Evolutionary conservation across 2,113 vertebrate genomes (phyloP).

Genomic region (Dasypus novemcinctus): DNA sequence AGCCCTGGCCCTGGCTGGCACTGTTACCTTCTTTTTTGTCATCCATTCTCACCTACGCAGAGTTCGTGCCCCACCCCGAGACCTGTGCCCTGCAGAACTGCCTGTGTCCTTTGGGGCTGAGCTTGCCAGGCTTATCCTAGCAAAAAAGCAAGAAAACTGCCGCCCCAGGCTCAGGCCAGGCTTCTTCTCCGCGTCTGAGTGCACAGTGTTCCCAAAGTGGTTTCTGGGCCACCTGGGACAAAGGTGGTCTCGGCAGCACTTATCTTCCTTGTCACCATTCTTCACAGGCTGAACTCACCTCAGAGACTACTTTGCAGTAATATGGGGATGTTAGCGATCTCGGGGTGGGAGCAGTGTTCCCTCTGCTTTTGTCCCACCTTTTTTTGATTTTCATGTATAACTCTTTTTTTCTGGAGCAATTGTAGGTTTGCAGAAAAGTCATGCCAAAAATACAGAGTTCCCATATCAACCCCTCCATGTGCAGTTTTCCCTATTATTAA

Average conservation of each 20-base stretch:
- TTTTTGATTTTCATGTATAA: neutral
- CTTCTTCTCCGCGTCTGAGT: neutral
- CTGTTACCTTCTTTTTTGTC: neutral
- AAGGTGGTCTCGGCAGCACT: neutral
- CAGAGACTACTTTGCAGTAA: neutral
- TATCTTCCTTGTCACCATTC: neutral
- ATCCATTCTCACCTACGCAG: neutral
- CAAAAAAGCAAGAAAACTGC: neutral
- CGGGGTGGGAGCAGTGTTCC: accelerated
- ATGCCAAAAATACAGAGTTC: too few species aligned
- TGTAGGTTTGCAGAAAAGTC: too few species aligned
- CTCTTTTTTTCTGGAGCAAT: neutral
- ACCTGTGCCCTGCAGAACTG: neutral
- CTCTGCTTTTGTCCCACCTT: too few species aligned
- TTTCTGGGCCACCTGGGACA: neutral
- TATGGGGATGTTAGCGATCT: neutral
- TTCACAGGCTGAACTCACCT: neutral
- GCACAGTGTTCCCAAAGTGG: accelerated
- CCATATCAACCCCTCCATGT: too few species aligned
- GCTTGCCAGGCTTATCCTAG: accelerated
- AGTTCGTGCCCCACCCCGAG: too few species aligned
- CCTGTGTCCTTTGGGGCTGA: neutral
- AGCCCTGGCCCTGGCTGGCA: accelerated
- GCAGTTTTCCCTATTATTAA: too few species aligned
- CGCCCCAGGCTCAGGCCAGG: neutral